A percentile compares a stretch with the other conserved stretches of the same genome.
Evolutionary conservation across 37 sponge, comb jelly and placozoan genomes (phyloP).

Genomic region (Cladorhizidae sp.): DNA sequence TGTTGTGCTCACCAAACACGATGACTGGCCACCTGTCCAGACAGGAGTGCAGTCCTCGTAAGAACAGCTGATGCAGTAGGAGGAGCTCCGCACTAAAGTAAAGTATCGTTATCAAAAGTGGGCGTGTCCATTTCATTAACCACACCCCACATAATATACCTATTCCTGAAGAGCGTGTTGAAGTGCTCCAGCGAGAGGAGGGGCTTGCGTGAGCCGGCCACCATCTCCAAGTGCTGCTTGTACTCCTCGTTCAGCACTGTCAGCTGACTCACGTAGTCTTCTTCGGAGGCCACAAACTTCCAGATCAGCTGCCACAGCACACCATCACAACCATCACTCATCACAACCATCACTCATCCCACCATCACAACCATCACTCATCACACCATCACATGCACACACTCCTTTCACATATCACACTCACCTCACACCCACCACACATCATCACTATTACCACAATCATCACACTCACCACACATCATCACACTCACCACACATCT

Average conservation of each 20-base stretch:
- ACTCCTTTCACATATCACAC: no score
- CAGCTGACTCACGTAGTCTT: conserved; percentile 66
- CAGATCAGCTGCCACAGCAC: conserved; percentile 51
- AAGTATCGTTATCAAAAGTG: not conserved
- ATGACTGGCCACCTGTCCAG: conserved; percentile 80
- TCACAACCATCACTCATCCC: not conserved
- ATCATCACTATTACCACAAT: not conserved
- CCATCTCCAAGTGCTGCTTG: conserved; percentile 66
- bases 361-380: not conserved
- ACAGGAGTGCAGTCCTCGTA: conserved; percentile 57
- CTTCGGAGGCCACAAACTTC: conserved; percentile 61
- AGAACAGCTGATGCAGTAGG: conserved; percentile 69
- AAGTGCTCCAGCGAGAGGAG: conserved; percentile 60
- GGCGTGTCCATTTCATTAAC: not conserved
- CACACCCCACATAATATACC: conserved; percentile 30
- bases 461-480: not conserved
- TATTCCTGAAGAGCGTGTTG: conserved; percentile 67
- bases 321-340: not conserved
- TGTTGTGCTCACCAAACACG: conserved; percentile 46
- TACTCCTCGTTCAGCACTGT: conserved; percentile 45
- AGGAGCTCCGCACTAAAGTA: conserved; percentile 50
- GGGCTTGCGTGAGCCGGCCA: conserved; percentile 54
- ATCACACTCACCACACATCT: no score
- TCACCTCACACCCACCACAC: not conserved
- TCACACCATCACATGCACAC: no score